Conservation (phyloP, 2,113 vertebrate genomes). For the Opisthocomus hoazin region DNA sequence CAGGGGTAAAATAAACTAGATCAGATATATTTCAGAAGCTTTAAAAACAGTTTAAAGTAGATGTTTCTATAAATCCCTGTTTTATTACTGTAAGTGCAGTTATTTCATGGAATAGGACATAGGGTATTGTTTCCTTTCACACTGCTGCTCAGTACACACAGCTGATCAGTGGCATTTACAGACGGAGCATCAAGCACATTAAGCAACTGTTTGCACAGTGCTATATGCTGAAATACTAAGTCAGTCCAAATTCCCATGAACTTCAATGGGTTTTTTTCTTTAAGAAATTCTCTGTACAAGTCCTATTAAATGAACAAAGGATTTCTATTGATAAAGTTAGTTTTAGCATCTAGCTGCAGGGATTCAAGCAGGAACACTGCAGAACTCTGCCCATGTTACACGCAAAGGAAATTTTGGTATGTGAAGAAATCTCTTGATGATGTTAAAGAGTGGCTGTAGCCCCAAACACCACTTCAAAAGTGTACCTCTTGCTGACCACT, state of each 20-base stretch:
- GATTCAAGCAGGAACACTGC: neutral
- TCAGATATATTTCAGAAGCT: neutral
- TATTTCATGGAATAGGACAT: neutral
- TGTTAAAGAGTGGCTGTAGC: neutral
- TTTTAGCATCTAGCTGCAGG: neutral
- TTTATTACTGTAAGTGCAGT: conserved; percentile 16
- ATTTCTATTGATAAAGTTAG: neutral
- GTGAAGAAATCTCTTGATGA: neutral
- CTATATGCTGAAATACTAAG: neutral
- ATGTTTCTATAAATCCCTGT: conserved; percentile 39
- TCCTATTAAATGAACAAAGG: neutral
- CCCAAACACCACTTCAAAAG: neutral
- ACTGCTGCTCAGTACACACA: neutral
- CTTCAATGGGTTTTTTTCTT: conserved; percentile 11
- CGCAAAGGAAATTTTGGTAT: neutral
- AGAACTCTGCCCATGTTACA: neutral
- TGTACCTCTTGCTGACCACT: fast-evolving
- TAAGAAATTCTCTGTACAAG: neutral
- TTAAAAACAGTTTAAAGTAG: conserved; percentile 24
- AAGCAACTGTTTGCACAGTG: conserved; percentile 1
- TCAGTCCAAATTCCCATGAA: conserved; percentile 34
- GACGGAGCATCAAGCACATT: neutral
- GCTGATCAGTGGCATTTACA: conserved; percentile 27
- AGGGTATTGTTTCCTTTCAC: neutral
- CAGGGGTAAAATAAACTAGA: neutral